phyloP scores from a whole-genome alignment of 2,888 invertebrate species.

The Hyposoter didymator region DNA sequence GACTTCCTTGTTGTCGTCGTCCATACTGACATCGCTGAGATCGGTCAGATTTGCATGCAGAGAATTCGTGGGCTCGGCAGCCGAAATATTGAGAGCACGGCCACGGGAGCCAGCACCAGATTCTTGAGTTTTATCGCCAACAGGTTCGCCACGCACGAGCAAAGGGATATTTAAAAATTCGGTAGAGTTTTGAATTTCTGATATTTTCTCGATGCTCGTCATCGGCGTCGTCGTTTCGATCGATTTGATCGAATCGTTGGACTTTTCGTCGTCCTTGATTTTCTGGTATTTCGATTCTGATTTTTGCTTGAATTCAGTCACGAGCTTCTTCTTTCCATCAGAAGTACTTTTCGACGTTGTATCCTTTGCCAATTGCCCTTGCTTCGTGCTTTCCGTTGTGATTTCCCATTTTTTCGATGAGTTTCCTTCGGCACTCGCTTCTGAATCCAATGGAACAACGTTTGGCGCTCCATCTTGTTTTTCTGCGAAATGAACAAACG shows the following conservation, averaged over 20 bases:
- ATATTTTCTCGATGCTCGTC: slow-evolving; percentile 55
- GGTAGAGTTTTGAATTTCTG: slow-evolving; percentile 47
- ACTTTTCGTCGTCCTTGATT: slow-evolving; percentile 71
- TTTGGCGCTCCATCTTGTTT: slow-evolving; percentile 69
- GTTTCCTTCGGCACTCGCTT: slow-evolving; percentile 14
- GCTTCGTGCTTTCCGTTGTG: slow-evolving; percentile 37
- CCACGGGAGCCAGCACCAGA: slow-evolving; percentile 71
- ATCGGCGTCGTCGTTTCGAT: slow-evolving; percentile 80
- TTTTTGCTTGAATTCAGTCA: slow-evolving; percentile 77
- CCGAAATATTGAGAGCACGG: slow-evolving; percentile 80
- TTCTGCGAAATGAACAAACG: slow-evolving; percentile 47
- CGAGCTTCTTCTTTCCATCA: slow-evolving; percentile 77
- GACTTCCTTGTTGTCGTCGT: slow-evolving; percentile 86
- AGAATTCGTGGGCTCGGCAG: slow-evolving; percentile 80
- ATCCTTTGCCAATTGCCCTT: slow-evolving; percentile 68
- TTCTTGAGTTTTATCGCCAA: slow-evolving; percentile 51
- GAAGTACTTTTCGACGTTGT: slow-evolving; percentile 68
- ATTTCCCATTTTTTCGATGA: slow-evolving; percentile 59
- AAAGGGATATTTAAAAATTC: slow-evolving; percentile 68
- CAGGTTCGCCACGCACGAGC: slow-evolving; percentile 73
- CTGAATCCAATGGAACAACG: slow-evolving; percentile 71
- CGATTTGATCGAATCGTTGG: slow-evolving; percentile 85
- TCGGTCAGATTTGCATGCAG: slow-evolving; percentile 85
- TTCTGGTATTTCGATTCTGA: slow-evolving; percentile 78
- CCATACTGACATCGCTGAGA: slow-evolving; percentile 92